phyloP scores from a whole-genome alignment of 2,797 vertebrate genomes.

The Protosalanx chinensis region DNA sequence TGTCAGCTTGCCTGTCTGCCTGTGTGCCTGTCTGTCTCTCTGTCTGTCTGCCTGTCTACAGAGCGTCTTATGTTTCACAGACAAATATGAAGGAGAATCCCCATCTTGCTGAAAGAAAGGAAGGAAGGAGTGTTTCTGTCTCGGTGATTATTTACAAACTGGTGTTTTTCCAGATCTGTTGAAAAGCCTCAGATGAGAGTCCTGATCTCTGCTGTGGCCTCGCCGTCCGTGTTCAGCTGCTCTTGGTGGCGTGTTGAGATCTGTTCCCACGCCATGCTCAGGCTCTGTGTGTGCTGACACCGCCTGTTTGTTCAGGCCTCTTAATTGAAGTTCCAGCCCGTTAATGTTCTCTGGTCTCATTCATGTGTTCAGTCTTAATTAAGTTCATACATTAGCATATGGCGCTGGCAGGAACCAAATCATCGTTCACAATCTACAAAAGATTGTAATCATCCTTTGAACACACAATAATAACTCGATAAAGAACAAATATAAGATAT shows the following conservation, averaged over 20 bases:
- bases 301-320: neutral
- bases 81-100: neutral
- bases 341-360: slow-evolving; percentile 16
- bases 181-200: slow-evolving; percentile 39
- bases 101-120: neutral
- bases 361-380: slow-evolving; percentile 23
- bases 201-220: neutral
- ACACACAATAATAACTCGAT: too few relatives aligned
- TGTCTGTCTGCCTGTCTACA: neutral
- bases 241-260: slow-evolving; percentile 7
- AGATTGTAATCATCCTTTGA: slow-evolving; percentile 30
- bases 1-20: neutral
- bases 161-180: slow-evolving; percentile 30
- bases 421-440: neutral
- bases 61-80: neutral
- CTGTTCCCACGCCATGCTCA: slow-evolving; percentile 36
- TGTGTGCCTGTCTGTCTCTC: too few relatives aligned
- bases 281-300: slow-evolving; percentile 22
- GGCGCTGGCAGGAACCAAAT: too few relatives aligned
- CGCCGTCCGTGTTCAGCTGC: neutral
- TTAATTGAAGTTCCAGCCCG: slow-evolving; percentile 21
- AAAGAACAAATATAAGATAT: too few relatives aligned
- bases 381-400: neutral
- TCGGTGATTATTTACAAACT: slow-evolving; percentile 27
- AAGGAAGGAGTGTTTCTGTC: neutral